phyloP scores from a whole-genome alignment of 1,140 invertebrate species.

The Euglossa dilemma region DNA sequence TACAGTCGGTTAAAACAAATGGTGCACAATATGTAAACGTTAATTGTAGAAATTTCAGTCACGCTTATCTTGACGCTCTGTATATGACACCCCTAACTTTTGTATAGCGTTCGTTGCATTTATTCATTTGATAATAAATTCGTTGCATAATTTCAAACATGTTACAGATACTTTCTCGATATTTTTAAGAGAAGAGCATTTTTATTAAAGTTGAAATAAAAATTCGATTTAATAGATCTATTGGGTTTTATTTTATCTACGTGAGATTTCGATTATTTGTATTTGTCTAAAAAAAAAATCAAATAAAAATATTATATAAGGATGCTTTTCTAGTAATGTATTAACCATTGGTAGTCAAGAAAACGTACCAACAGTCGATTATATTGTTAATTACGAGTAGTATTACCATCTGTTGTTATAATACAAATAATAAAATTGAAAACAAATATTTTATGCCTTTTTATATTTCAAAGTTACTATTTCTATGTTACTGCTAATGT shows the following conservation, averaged over 20 bases:
- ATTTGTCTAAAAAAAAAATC: too few relatives aligned
- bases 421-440: background rate
- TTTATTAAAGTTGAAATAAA: too few relatives aligned
- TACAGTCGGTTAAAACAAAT: conserved; percentile 9
- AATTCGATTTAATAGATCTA: background rate
- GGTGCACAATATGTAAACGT: conserved; percentile 5
- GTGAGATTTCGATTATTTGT: too few relatives aligned
- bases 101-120: conserved; percentile 49
- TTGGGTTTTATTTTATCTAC: background rate
- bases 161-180: background rate
- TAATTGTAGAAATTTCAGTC: conserved; percentile 38
- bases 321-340: too few relatives aligned
- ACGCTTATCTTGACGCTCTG: conserved; percentile 36
- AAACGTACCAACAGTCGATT: too few relatives aligned
- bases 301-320: too few relatives aligned
- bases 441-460: too few relatives aligned
- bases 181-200: background rate
- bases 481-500: too few relatives aligned
- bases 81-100: conserved; percentile 22
- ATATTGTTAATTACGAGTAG: too few relatives aligned
- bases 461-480: too few relatives aligned
- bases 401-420: too few relatives aligned
- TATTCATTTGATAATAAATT: conserved; percentile 49
- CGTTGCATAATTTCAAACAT: conserved; percentile 16
- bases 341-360: too few relatives aligned